Percentiles rank a stretch among this genome's conserved stretches.
These are phyloP conservation scores for Xestia sexstrigata DNA, from an alignment of 2,888 invertebrate genomes.

Conservation along the genomic window DNA sequence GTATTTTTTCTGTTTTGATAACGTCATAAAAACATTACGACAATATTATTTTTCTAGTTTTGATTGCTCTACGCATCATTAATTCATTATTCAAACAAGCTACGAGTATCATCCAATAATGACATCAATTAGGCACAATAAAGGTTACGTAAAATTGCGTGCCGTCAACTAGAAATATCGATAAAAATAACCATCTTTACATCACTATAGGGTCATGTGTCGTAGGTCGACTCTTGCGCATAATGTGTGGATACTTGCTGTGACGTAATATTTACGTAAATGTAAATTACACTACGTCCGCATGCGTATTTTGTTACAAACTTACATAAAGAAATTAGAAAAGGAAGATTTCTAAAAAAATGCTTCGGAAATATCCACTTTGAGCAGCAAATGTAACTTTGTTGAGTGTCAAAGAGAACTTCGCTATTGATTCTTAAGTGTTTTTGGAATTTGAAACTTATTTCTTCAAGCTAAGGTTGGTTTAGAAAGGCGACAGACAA, in stretches of 20 bases:
- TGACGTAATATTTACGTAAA: slow-evolving; percentile 84
- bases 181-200: slow-evolving; percentile 56
- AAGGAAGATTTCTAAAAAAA: not conserved
- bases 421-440: not conserved
- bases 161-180: slow-evolving; percentile 30
- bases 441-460: slow-evolving; percentile 20
- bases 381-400: slow-evolving; percentile 21
- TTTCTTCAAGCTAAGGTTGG: not conserved
- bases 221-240: slow-evolving; percentile 85
- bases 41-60: too few relatives aligned
- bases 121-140: slow-evolving; percentile 18
- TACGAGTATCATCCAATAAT: slow-evolving; percentile 9
- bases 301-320: slow-evolving; percentile 39
- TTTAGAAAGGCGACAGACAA: not conserved
- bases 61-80: not conserved
- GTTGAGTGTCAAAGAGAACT: not conserved
- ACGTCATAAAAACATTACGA: not conserved
- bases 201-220: slow-evolving; percentile 81
- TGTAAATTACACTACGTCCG: slow-evolving; percentile 54
- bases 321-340: slow-evolving; percentile 5
- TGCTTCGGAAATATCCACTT: not conserved
- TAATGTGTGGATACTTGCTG: slow-evolving; percentile 69
- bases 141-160: slow-evolving; percentile 26
- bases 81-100: slow-evolving; percentile 2
- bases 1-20: not conserved